Base-by-base conservation (phyloP, 2,113 vertebrate genomes). In the Paralichthys olivaceus region DNA sequence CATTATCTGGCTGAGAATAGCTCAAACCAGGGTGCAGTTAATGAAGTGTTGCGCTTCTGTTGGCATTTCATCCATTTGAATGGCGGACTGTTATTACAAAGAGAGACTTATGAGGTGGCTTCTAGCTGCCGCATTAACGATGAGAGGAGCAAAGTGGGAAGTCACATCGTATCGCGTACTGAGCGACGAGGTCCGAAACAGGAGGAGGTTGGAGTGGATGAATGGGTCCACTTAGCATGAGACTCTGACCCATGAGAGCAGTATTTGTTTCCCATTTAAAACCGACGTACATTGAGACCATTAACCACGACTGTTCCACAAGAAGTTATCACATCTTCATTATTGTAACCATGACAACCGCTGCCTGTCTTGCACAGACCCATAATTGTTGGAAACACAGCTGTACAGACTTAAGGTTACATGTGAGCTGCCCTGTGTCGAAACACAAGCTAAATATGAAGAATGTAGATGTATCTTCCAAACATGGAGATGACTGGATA, bases 1-100 rank as follows among this genome's bases (percentile, higher is more conserved):
- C 72, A 83, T 88, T 90, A 75, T 78, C 43, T 14, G 61, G 29
- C 70, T 60, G 34, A 37, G 62, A 61, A 75, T 45, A 78, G 49
- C 29, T 75, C 58, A 66, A 75, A 75, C 58, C 59, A 37, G 25
- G 56, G 47, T 64, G 20, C 62, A 74, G 57, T 71, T 83, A 87
- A 85, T 85, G 77, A 73, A 76, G 76, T 70, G 53, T 55, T 45
- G 22, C 20, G 32, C 58, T 59, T 60, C 59, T 2, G 7, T 1
- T 70, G 51, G 78, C 77, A 79, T 84, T 79, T 79, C 22, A 69
- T n/a, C 61, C 13, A 17, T 73, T 37, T 34, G 23, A 77, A 56
- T 3, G 68, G 60, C n/a, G 47, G 43, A 53, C 54, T 57, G 26
- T 53, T n/a, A 53, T 53, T 32, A n/a, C 11, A 65, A 5, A 29